phyloP scores from a whole-genome alignment of 30 jellyfish, hydroid and myxozoan genomes.

The Phacellophora camtschatica region DNA sequence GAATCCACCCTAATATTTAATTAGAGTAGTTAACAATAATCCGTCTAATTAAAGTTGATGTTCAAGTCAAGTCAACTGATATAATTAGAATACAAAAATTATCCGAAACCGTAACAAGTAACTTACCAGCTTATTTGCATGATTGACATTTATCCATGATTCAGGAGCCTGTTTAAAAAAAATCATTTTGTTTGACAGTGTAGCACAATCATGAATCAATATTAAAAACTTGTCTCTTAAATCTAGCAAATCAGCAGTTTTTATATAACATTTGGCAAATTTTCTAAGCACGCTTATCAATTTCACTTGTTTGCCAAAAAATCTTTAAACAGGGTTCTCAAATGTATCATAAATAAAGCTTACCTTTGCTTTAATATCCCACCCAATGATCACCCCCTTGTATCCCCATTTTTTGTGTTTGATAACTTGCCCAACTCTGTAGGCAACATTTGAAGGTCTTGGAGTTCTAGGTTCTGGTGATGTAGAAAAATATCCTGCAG shows the following conservation, averaged over 20 bases:
- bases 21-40: too few species aligned
- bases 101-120: background rate
- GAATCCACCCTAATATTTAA: too few species aligned
- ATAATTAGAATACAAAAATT: background rate
- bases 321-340: too few species aligned
- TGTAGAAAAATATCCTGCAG: conserved; percentile 79
- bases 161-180: conserved; percentile 85
- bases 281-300: too few species aligned
- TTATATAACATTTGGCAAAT: too few species aligned
- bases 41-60: too few species aligned
- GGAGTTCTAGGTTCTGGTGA: conserved; percentile 76
- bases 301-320: too few species aligned
- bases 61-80: too few species aligned
- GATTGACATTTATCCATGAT: conserved; percentile 89
- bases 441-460: conserved; percentile 71
- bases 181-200: background rate
- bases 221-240: too few species aligned
- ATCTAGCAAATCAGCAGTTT: too few species aligned
- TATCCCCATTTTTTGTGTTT: conserved; percentile 87
- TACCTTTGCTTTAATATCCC: conserved; percentile 93
- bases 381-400: conserved; percentile 90
- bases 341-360: too few species aligned
- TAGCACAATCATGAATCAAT: too few species aligned
- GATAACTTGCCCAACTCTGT: conserved; percentile 93
- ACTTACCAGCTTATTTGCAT: conserved; percentile 71